Percentiles rank a stretch among this genome's conserved stretches.
These are phyloP conservation scores for Protonibea diacanthus DNA, from an alignment of 2,797 vertebrate species.

Conservation along the genomic window DNA sequence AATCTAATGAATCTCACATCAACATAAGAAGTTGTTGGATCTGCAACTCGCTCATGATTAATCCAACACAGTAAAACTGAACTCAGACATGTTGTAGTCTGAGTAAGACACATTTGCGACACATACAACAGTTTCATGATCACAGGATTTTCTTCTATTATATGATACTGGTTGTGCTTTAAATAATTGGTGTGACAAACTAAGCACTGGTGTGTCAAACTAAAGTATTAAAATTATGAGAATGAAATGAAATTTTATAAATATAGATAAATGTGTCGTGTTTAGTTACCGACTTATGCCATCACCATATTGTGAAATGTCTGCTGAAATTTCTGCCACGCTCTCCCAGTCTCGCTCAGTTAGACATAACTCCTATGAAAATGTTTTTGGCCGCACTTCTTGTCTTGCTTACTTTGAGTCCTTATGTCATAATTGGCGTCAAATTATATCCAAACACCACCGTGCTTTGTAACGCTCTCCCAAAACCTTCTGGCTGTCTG, in stretches of 20 bases:
- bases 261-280: background rate
- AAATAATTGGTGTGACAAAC: background rate
- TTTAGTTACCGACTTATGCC: background rate
- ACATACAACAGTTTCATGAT: no score
- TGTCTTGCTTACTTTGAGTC: slow-evolving; percentile 33
- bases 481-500: slow-evolving; percentile 30
- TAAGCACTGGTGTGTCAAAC: no score
- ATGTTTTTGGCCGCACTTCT: slow-evolving; percentile 41
- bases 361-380: slow-evolving; percentile 37
- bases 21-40: background rate
- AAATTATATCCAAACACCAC: slow-evolving; percentile 48
- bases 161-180: background rate
- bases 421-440: slow-evolving; percentile 49
- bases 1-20: background rate
- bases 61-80: background rate
- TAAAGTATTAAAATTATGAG: background rate
- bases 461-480: slow-evolving; percentile 2
- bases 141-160: background rate
- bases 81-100: background rate
- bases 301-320: background rate
- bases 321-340: slow-evolving; percentile 6
- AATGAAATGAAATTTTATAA: background rate
- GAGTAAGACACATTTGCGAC: no score
- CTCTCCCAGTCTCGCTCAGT: slow-evolving; percentile 26
- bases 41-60: background rate